Conservation (phyloP, 2,797 vertebrate species). For the Ficedula albicollis region DNA sequence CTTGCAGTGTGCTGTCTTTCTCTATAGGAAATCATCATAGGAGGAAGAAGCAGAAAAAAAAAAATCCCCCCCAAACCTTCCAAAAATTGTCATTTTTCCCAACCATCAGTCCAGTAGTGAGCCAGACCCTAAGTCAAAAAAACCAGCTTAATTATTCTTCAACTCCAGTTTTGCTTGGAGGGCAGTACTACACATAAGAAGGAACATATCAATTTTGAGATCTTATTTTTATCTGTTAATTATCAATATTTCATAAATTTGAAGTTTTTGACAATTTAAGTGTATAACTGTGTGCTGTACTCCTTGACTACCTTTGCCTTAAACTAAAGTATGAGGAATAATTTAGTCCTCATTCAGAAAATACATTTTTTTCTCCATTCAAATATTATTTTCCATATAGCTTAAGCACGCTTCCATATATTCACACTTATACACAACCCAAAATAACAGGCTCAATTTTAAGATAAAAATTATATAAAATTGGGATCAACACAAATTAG, state of each 20-base stretch:
- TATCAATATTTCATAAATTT: neutral
- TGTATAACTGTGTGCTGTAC: neutral
- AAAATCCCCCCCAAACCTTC: accelerated
- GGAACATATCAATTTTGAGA: neutral
- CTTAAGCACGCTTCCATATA: neutral
- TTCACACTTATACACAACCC: neutral
- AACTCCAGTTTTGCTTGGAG: neutral
- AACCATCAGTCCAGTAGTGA: neutral
- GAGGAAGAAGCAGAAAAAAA: too few relatives aligned
- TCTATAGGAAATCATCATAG: neutral
- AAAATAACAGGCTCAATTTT: neutral
- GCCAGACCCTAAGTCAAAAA: neutral
- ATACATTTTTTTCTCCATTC: neutral
- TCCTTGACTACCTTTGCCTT: neutral
- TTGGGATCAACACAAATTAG: neutral
- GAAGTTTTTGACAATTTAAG: neutral
- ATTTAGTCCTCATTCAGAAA: neutral
- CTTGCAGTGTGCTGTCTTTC: neutral
- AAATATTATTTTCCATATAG: neutral
- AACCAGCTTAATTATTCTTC: neutral
- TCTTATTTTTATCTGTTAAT: neutral
- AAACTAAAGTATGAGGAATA: neutral
- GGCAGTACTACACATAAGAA: neutral
- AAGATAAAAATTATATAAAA: neutral
- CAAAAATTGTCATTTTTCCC: neutral